phyloP scores from a whole-genome alignment of 2,888 invertebrate genomes.

The Macroteleia sp. region DNA sequence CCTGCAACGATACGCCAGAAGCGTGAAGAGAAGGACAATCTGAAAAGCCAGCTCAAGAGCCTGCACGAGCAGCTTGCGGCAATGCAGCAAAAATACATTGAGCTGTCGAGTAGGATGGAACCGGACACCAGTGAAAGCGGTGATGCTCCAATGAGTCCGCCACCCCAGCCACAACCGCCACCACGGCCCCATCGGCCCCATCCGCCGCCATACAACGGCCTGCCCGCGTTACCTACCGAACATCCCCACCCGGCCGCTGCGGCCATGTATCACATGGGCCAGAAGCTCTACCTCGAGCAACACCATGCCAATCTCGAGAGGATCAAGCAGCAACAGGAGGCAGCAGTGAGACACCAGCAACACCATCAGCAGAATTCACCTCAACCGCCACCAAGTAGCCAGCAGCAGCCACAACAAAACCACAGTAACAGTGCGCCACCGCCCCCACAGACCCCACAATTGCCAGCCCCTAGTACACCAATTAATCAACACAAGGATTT shows the following conservation, averaged over 20 bases:
- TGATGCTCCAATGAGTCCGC: conserved; percentile 83
- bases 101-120: conserved; percentile 93
- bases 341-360: conserved; percentile 85
- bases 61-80: conserved; percentile 95
- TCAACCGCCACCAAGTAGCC: conserved; percentile 69
- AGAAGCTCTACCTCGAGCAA: conserved; percentile 86
- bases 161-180: conserved; percentile 84
- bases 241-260: conserved; percentile 85
- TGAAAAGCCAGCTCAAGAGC: conserved; percentile 93
- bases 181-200: conserved; percentile 83
- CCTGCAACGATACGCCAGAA: conserved; percentile 92
- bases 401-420: conserved; percentile 73
- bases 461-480: conserved; percentile 85
- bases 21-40: conserved; percentile 93
- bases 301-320: conserved; percentile 84
- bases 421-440: conserved; percentile 69
- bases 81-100: conserved; percentile 96
- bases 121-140: conserved; percentile 85
- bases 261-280: conserved; percentile 82
- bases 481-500: conserved; percentile 85
- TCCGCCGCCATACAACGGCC: conserved; percentile 86
- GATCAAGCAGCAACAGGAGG: conserved; percentile 85
- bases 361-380: conserved; percentile 83
- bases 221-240: conserved; percentile 86
- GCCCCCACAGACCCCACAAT: conserved; percentile 78